Conservation (phyloP, 2,113 vertebrate species). For the Rhabdornis inornatus region DNA sequence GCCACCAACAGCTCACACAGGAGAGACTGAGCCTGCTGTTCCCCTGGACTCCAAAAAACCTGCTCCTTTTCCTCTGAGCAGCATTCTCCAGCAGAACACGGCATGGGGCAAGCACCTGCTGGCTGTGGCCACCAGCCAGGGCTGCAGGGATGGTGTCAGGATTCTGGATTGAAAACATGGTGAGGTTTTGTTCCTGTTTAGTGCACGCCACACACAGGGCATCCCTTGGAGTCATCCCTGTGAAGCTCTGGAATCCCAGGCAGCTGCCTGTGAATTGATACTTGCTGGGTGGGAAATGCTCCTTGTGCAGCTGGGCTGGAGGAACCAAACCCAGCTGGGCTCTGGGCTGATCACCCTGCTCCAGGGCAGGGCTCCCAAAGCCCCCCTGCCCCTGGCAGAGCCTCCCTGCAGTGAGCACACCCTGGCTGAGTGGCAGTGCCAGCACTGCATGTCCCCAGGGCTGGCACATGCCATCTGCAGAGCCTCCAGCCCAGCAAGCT, state of each 20-base stretch:
- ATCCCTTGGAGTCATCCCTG: neutral
- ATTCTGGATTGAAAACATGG: neutral
- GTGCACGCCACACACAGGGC: neutral
- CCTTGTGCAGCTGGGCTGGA: neutral
- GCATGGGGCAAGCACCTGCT: constrained; percentile 38
- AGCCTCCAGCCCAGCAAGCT: neutral
- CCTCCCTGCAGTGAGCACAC: neutral
- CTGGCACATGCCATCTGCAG: neutral
- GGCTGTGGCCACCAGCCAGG: constrained; percentile 39
- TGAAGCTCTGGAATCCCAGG: neutral
- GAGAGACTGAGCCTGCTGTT: neutral
- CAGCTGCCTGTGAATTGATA: neutral
- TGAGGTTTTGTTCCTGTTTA: neutral
- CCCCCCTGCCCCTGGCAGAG: neutral
- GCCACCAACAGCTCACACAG: neutral
- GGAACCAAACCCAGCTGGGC: neutral
- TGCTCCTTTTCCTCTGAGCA: neutral
- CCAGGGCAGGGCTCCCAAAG: neutral
- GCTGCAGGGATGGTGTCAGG: neutral
- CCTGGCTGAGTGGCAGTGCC: neutral
- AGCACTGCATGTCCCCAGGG: neutral
- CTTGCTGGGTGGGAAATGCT: neutral
- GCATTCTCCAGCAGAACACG: neutral
- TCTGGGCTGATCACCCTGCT: neutral
- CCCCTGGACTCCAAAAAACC: neutral